Base-by-base conservation (phyloP, 1,140 invertebrate species). In the Drepana arcuata region DNA sequence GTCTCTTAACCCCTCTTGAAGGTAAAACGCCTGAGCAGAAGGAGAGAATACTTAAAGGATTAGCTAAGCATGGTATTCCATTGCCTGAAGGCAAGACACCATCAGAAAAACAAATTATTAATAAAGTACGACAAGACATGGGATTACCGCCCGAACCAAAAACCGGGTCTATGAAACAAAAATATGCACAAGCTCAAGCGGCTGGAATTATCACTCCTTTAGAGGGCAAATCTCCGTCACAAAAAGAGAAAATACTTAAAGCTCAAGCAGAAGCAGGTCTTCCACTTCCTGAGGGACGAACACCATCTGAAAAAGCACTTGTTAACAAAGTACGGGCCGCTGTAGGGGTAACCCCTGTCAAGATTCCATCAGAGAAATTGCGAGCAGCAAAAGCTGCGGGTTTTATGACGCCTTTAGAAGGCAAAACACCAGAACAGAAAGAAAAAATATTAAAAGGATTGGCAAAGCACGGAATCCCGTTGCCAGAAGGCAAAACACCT, bases 201-300 rank as follows among this genome's bases (percentile, higher is more conserved):
- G 41, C 35, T 2, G 54, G 49, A 11, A 7, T 57, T n/a, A 29
- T 64, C 9, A 47, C 50, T 3, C 46, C 61, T 6, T 14, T 65
- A 13, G 37, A 58, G 45, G 51, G 42, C 2, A 70, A 70, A 54
- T 32, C 45, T 5, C 27, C 29, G 0, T 15, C 16, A 0, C 40
- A 67, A 49, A 65, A 55, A 42, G 55, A 67, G 48, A 61, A 55
- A 31, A 60, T 54, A 14, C 18, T 69, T 13, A 34, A 44, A 28
- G 43, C 34, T 11, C 21, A 46, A 9, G 44, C 36, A 2, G 29
- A 41, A 16, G 16, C 13, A 13, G 56, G 59, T 9, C 6, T 58
- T 4, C 46, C 47, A 5, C 28, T 63, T 0, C 59, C 59, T 12
- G 49, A 63, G 36, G 48, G 47, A 0, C 45, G 34, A 43, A 56